Evolutionary conservation across 2,888 invertebrate genomes (phyloP).

Genomic region (Pycnomerus fuliginosus): DNA sequence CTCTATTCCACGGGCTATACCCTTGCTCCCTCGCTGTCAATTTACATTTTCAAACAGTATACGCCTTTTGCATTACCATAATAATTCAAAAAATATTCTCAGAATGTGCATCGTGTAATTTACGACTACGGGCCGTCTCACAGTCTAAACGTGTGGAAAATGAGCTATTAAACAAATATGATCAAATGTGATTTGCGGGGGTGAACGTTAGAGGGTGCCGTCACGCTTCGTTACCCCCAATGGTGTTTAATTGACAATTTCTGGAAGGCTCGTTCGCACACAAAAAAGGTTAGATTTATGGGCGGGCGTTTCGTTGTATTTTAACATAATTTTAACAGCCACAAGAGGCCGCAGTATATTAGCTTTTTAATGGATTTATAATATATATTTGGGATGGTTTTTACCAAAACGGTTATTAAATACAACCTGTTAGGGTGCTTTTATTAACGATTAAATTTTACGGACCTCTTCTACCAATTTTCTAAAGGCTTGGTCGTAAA

Average conservation of each 20-base stretch:
- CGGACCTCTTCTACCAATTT: conserved; percentile 17
- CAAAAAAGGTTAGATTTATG: conserved; percentile 38
- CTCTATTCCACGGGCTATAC: conserved; percentile 26
- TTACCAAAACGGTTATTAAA: conserved; percentile 43
- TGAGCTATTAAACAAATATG: conserved; percentile 43
- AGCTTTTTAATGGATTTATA: conserved; percentile 47
- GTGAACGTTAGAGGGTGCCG: background rate
- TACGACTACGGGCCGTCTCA: conserved; percentile 29
- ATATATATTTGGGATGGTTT: conserved; percentile 46
- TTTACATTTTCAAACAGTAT: conserved; percentile 54
- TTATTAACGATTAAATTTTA: conserved; percentile 24
- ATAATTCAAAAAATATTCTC: conserved; percentile 51
- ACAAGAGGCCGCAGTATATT: conserved; percentile 45
- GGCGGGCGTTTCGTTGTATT: conserved; percentile 45
- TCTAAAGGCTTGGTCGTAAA: conserved; percentile 14
- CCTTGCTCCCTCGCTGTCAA: conserved; percentile 52
- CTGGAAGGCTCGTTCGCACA: background rate
- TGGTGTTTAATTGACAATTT: conserved; percentile 2
- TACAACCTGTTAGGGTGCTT: conserved; percentile 25
- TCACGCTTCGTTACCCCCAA: background rate
- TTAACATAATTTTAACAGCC: conserved; percentile 46
- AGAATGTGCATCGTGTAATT: conserved; percentile 39
- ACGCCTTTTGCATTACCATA: conserved; percentile 54
- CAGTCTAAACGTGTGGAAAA: conserved; percentile 40
- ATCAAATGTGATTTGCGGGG: conserved; percentile 37